Evolutionary conservation across 2,888 invertebrate species (phyloP), one percentile per base, ranked within the genome.

Genomic region (Ecliptopera silaceata): DNA sequence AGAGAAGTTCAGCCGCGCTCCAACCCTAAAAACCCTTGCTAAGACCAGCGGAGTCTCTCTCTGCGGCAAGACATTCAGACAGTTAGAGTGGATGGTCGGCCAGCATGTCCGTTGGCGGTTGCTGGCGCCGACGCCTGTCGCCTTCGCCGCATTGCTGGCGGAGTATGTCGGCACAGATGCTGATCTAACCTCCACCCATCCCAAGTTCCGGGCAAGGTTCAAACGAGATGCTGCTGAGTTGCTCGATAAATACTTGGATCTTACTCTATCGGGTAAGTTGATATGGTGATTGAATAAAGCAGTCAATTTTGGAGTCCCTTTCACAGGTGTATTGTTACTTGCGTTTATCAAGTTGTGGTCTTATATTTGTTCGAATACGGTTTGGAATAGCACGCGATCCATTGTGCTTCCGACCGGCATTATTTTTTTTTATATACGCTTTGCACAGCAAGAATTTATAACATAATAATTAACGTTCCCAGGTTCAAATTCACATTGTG

Each of bases 71-170:
- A 88, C 86, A 0, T 90, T 91, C 72, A 69, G 86, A 11, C 88
- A 90, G 64, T 62, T 91, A 5, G 91, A 91, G 57, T 90, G 89
- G 89, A 88, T 88, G 90, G 87, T 91, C 0, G 90, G 88, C 4
- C 88, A 88, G 65, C 89, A 91, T 38, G 85, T 84, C 0, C 69
- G 82, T 0, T 91, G 91, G 90, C 69, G 88, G 73, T 70, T 90
- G 12, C 62, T 90, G 43, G 71, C 86, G 0, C 90, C 91, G 1
- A 91, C 90, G 0, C 85, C 90, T 0, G 90, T 82, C 20, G 81
- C 88, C 3, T 90, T 86, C 53, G 90, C 90, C 0, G 77, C 84
- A 0, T 60, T 89, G 12, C 61, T 90, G 53, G 81, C 88, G 0
- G 84, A 86, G 59, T 85, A 81, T 42, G 85, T 90, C 61, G 84